Conservation (phyloP, 1,140 invertebrate genomes). For the Zophobas atratus region DNA sequence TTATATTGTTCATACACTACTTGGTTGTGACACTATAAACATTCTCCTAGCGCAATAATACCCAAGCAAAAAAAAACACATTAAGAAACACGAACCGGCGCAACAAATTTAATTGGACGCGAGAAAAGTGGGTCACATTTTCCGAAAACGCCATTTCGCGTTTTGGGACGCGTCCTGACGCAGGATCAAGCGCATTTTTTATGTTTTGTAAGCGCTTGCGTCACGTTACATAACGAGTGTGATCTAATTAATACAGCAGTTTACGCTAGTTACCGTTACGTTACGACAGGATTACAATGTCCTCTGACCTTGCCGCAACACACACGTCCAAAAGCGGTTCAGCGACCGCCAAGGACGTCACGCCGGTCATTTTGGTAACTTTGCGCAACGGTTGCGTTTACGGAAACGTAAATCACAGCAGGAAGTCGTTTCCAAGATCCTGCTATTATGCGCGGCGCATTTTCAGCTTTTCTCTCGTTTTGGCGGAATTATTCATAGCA, state of each 20-base stretch:
- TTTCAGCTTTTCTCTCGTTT: not conserved
- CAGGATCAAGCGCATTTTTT: too few species aligned
- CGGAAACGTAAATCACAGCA: not conserved
- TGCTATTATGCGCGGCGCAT: not conserved
- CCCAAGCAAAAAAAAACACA: slow-evolving; percentile 10
- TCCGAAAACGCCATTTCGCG: slow-evolving; percentile 8
- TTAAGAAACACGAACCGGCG: slow-evolving; percentile 34
- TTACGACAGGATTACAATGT: slow-evolving; percentile 33
- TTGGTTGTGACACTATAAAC: slow-evolving; percentile 33
- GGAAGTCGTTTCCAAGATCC: slow-evolving; percentile 2
- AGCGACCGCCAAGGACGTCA: slow-evolving; percentile 37
- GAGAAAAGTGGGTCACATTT: slow-evolving; percentile 20
- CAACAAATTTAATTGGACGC: slow-evolving; percentile 31
- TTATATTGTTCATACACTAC: slow-evolving; percentile 18
- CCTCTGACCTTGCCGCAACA: slow-evolving; percentile 5
- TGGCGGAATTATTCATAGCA: slow-evolving; percentile 1
- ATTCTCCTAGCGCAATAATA: slow-evolving; percentile 31
- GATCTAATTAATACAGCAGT: not conserved
- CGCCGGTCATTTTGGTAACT: slow-evolving; percentile 21
- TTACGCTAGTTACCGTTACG: slow-evolving; percentile 22
- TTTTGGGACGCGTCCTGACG: too few species aligned
- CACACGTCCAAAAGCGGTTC: slow-evolving; percentile 23
- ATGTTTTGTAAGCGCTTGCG: too few species aligned
- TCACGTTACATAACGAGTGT: too few species aligned
- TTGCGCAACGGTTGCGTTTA: slow-evolving; percentile 1